Evolutionary conservation across 2,888 invertebrate species (phyloP), one percentile per base, ranked within the genome.

Genomic region (Philaethria dido): DNA sequence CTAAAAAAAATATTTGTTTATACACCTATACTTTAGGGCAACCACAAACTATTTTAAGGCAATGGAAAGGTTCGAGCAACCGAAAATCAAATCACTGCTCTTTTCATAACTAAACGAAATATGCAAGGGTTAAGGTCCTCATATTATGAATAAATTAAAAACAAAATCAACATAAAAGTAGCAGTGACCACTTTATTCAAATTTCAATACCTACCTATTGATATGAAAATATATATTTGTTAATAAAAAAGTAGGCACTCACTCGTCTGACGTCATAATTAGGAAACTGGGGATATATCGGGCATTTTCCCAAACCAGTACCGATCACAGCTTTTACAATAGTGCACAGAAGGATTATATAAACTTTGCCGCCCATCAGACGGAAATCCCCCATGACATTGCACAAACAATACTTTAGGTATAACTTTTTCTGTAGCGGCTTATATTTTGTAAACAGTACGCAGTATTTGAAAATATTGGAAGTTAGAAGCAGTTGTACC

Each of bases 301-400:
- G 96, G 77, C 96, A 96, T 78, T 93, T 94, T 70, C 96, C 96
- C 48, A 96, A 87, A 52, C 95, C 95, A 57, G 93, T 89, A 68
- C 82, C 77, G 39, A 81, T 69, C 69, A 80, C 88, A n/a, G 79
- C 77, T 64, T 79, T 79, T 33, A 81, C 70, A 52, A 84, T 69
- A 22, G 78, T 76, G 68, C 81, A 82, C 68, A 87, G 77, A 67
- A 87, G 73, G 66, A 87, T 69, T 48, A 86, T 74, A 70, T 78
- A 80, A 57, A 84, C 68, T 73, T 78, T 77, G 44, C 74, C 76
- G 62, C 73, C 74, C 52, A 74, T 79, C 77, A 83, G 78, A 75
- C 86, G 79, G 71, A 86, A 86, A 79, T 86, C 87, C 68, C 87
- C 88, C 92, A 90, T 89, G 63, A 73, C 85, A 82, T 80, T 73